Evolutionary conservation across 2,797 vertebrate genomes (phyloP).

Genomic region (Catharus ustulatus): DNA sequence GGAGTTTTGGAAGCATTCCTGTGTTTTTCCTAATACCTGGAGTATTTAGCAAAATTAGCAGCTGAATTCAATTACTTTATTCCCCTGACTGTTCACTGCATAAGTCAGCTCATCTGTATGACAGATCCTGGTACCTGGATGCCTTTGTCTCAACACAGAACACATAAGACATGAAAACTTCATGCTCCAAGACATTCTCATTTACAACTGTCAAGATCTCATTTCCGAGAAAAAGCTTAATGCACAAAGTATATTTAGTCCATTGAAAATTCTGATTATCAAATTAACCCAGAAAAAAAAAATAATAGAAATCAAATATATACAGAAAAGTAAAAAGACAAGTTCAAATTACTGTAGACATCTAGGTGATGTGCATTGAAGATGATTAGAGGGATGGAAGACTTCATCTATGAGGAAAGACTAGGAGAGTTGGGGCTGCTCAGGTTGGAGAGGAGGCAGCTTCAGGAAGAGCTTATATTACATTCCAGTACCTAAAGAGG

Average conservation of each 20-base stretch:
- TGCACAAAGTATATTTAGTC: not conserved
- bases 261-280: not conserved
- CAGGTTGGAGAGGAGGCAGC: not conserved
- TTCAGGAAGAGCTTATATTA: rapidly evolving
- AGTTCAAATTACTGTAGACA: not conserved
- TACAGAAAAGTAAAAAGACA: not conserved
- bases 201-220: not conserved
- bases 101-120: not conserved
- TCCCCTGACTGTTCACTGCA: not conserved
- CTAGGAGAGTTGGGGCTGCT: not conserved
- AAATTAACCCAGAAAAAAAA: not conserved
- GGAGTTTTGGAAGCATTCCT: not conserved
- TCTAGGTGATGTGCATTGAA: not conserved
- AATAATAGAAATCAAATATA: not conserved
- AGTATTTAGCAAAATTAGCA: not conserved
- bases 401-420: not conserved
- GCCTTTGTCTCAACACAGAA: not conserved
- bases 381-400: not conserved
- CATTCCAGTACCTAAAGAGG: not conserved
- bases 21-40: not conserved
- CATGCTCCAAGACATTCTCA: not conserved
- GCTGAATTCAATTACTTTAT: not conserved
- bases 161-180: rapidly evolving
- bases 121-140: not conserved
- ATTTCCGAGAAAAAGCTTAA: not conserved